Percentiles rank a stretch among this genome's conserved stretches.
These are phyloP conservation scores for Zosterops pallidus DNA, from an alignment of 2,113 vertebrate genomes.

Conservation along the genomic window DNA sequence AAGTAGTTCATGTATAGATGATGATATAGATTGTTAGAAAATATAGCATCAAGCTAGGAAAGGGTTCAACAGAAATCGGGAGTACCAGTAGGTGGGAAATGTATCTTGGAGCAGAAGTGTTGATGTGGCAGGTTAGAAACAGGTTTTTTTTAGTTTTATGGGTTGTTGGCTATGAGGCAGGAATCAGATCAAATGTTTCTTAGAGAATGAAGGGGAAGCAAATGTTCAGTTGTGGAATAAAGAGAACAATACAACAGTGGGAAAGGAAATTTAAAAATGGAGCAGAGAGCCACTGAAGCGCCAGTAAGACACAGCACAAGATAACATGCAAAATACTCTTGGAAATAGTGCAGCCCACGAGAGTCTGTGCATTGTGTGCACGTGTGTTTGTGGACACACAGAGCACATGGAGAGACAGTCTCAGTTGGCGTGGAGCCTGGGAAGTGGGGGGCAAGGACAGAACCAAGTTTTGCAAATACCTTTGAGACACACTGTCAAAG, in stretches of 20 bases:
- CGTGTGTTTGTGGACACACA: fast-evolving
- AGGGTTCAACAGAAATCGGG: neutral
- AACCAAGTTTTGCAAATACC: neutral
- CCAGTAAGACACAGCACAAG: neutral
- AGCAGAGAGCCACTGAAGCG: neutral
- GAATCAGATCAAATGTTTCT: neutral
- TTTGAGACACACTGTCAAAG: neutral
- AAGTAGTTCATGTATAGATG: neutral
- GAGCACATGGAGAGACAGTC: neutral
- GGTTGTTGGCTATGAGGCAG: neutral
- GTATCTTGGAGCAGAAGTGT: neutral
- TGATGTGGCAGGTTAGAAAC: neutral
- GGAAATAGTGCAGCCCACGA: neutral
- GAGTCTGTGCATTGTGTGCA: neutral
- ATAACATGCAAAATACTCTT: neutral
- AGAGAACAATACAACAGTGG: neutral
- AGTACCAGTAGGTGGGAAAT: neutral
- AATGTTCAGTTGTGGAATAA: neutral
- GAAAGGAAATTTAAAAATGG: neutral
- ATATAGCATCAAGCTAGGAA: neutral
- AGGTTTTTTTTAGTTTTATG: neutral
- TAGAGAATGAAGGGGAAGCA: neutral
- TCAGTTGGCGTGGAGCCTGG: neutral
- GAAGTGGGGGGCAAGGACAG: neutral
- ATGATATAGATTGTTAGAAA: neutral